Evolutionary conservation across 2,113 vertebrate genomes (phyloP), one percentile per base, ranked within the genome.

Genomic region (Sylvia atricapilla): DNA sequence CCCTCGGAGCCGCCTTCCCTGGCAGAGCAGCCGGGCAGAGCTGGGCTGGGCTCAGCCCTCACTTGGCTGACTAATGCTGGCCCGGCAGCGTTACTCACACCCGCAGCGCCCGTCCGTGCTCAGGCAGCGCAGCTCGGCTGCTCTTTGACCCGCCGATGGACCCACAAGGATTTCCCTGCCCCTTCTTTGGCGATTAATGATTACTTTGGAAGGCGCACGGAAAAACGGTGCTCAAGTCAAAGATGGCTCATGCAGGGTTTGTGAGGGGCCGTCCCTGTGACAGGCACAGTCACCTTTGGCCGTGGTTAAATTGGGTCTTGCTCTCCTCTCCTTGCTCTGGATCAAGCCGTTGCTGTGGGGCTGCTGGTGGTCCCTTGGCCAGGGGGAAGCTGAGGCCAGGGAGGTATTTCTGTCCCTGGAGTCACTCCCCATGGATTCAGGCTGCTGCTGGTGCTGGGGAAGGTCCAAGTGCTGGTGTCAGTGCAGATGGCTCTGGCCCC

Each of bases 221-320:
- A 7, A 28, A 59, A 67, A 35, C 0, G 49, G 30, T 14, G 69
- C 43, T 43, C 8, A n/a, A 55, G 62, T 31, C 47, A 17, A 50
- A 43, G 44, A 4, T 0, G 2, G 17, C 3, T 8, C 7, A 0
- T 0, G 19, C 25, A 1, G 11, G 58, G 43, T 18, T 56, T n/a
- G 70, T 12, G 8, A 5, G 13, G 52, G 23, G 35, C 30, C 1
- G 2, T 35, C 31, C 43, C 66, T 30, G 23, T 10, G 60, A 8
- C 31, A 19, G 49, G 60, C 28, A 13, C 44, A 18, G n/a, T 3
- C 8, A 1, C 1, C 47, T 23, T 2, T 1, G 10, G 17, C 33
- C 11, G 25, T 3, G 14, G 24, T 49, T 58, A 44, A 37, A 52
- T 0, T 56, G 31, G 33, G 33, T 22, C 74, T 23, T 37, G 53